These are phyloP conservation scores for Epinotia brunnichana DNA, from an alignment of 2,888 invertebrate species.

Conservation along the genomic window DNA sequence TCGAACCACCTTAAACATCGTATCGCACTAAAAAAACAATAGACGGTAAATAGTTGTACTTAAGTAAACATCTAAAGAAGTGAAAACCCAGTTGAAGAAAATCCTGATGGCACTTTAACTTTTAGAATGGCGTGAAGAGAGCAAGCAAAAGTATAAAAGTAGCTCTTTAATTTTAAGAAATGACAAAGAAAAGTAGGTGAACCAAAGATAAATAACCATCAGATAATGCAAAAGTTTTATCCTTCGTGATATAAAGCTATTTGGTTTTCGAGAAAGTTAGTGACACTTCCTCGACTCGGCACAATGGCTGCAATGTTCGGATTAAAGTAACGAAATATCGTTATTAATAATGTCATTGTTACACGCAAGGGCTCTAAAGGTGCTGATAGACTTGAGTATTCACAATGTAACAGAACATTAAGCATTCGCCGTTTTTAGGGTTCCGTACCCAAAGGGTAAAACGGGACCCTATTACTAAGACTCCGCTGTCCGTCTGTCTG, in stretches of 20 bases:
- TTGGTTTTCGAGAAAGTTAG: not conserved
- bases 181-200: not conserved
- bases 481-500: no score
- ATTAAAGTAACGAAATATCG: not conserved
- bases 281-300: not conserved
- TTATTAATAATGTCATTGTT: not conserved
- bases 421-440: no score
- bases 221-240: not conserved
- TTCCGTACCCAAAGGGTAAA: no score
- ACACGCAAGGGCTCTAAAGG: conserved; percentile 1
- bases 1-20: no score
- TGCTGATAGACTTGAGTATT: not conserved
- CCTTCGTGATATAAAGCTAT: not conserved
- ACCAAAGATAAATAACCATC: not conserved
- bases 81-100: no score
- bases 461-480: no score
- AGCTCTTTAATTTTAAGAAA: not conserved
- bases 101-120: not conserved
- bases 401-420: no score
- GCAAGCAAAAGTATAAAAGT: not conserved
- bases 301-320: not conserved
- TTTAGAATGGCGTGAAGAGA: not conserved
- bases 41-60: no score
- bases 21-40: no score
- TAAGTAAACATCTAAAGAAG: no score